Conservation (phyloP, 2,888 invertebrate genomes). For the Drosophila quinaria region DNA sequence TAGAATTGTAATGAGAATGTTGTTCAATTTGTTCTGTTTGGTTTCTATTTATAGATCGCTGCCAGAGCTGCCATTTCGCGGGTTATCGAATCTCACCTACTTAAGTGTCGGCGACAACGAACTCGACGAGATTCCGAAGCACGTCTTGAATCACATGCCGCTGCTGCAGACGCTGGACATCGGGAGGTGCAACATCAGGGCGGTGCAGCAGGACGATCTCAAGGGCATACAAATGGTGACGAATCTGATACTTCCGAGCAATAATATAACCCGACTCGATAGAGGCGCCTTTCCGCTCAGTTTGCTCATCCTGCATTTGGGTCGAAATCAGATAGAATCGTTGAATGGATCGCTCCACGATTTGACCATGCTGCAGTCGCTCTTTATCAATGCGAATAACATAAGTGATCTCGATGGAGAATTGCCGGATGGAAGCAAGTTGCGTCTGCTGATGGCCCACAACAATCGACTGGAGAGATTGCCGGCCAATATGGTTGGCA, state of each 20-base stretch:
- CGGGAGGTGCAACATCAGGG: constrained; percentile 91
- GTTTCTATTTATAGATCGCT: constrained; percentile 88
- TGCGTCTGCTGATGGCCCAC: constrained; percentile 90
- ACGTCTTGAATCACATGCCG: constrained; percentile 91
- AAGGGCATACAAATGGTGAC: constrained; percentile 90
- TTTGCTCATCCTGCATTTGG: constrained; percentile 90
- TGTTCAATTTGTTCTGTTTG: constrained; percentile 26
- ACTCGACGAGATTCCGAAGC: constrained; percentile 91
- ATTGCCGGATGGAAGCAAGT: constrained; percentile 89
- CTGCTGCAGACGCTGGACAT: constrained; percentile 93
- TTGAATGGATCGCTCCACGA: constrained; percentile 93
- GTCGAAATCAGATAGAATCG: constrained; percentile 90
- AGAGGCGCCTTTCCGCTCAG: constrained; percentile 90
- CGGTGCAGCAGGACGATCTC: constrained; percentile 91
- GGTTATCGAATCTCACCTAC: constrained; percentile 90
- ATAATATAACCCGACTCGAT: constrained; percentile 91
- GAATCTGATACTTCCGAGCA: constrained; percentile 91
- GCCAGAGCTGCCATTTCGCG: constrained; percentile 91
- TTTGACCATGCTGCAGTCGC: constrained; percentile 90
- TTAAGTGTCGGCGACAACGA: constrained; percentile 93
- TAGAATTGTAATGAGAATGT: constrained; percentile 36
- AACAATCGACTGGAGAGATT: constrained; percentile 90
- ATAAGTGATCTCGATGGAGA: constrained; percentile 91
- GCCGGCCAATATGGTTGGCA: constrained; percentile 90
- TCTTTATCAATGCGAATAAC: constrained; percentile 92